Base-by-base conservation (phyloP, 1,140 invertebrate species). In the Mercenaria mercenaria region DNA sequence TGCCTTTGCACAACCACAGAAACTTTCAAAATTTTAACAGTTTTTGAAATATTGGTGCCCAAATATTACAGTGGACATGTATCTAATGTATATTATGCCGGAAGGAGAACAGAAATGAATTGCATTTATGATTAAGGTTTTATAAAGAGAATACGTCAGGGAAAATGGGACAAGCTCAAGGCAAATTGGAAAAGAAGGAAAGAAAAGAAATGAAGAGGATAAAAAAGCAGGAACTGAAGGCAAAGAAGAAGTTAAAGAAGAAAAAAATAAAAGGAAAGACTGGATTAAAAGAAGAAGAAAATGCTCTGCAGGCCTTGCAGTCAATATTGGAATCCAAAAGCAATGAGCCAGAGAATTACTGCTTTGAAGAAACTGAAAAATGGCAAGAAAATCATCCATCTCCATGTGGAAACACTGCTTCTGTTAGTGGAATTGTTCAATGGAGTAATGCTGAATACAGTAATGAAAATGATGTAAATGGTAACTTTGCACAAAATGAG, bases 91-190 rank as follows among this genome's bases (percentile, higher is more conserved):
- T n/a, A n/a, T n/a, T n/a, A n/a, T n/a, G n/a, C n/a, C n/a, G n/a
- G n/a, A n/a, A n/a, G n/a, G n/a, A n/a, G n/a, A n/a, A n/a, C n/a
- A n/a, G n/a, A n/a, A n/a, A n/a, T n/a, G n/a, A n/a, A n/a, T n/a
- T n/a, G n/a, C n/a, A n/a, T n/a, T n/a, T n/a, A n/a, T n/a, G n/a
- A n/a, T n/a, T n/a, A n/a, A n/a, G n/a, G n/a, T n/a, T n/a, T n/a
- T n/a, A n/a, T n/a, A n/a, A n/a, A n/a, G n/a, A n/a, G n/a, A n/a
- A n/a, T n/a, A n/a, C n/a, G n/a, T n/a, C n/a, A n/a, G 15, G 59
- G 59, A 72, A n/a, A 59, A 88, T 88, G 86, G 86, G 86, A 29
- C 86, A 88, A 56, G 76, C 47, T n/a, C 86, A 88, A 37, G 74
- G 72, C 4, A 88, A 61, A 39, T 6, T 43, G 37, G 86, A 79